phyloP scores from a whole-genome alignment of 1,140 invertebrate species.

The Laupala kohalensis region DNA sequence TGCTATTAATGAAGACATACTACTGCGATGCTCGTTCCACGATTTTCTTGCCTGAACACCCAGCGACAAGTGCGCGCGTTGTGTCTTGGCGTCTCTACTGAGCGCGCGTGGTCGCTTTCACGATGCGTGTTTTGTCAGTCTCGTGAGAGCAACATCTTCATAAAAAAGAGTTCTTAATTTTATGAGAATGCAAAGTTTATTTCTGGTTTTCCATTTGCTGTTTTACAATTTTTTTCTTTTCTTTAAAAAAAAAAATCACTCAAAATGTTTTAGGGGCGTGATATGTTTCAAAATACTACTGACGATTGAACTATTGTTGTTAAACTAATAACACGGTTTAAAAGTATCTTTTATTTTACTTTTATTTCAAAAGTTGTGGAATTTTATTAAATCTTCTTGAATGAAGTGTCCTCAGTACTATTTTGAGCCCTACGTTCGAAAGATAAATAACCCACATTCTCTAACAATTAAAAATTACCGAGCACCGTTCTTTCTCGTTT shows the following conservation, averaged over 20 bases:
- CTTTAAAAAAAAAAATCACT: not conserved
- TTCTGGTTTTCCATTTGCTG: not conserved
- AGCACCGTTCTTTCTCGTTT: not conserved
- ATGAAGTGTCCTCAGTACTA: not conserved
- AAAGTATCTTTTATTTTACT: not conserved
- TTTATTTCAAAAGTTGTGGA: too few species aligned
- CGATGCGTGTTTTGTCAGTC: too few species aligned
- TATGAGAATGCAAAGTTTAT: not conserved
- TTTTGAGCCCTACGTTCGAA: not conserved
- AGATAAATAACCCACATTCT: not conserved
- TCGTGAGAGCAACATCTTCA: not conserved
- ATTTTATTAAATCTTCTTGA: not conserved
- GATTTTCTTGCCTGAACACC: too few species aligned
- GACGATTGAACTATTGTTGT: too few species aligned
- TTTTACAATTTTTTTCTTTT: not conserved
- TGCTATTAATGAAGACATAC: too few species aligned
- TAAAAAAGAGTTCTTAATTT: not conserved
- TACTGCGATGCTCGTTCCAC: too few species aligned
- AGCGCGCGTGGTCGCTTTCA: too few species aligned
- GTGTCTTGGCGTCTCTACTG: too few species aligned
- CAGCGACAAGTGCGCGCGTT: too few species aligned
- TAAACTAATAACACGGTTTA: not conserved
- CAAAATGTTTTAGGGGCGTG: not conserved
- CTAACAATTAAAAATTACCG: not conserved
- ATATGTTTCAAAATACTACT: not conserved